These are phyloP conservation scores for Elmis aenea DNA, from an alignment of 2,888 invertebrate species.

Conservation along the genomic window DNA sequence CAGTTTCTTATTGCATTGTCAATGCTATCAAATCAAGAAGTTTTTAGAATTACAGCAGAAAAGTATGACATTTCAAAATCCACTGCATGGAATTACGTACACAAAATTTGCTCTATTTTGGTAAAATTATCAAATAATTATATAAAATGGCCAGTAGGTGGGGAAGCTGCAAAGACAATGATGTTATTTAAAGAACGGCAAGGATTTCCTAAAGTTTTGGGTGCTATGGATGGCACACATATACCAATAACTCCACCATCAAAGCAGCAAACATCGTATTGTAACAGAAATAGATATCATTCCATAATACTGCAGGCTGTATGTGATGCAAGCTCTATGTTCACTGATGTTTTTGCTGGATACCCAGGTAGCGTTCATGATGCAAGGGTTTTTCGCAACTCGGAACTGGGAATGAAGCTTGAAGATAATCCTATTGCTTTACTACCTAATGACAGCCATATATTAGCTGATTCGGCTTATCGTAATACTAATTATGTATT, in stretches of 20 bases:
- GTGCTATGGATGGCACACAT: slow-evolving; percentile 1
- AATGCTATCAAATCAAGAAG: slow-evolving; percentile 8
- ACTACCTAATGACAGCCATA: slow-evolving; percentile 3
- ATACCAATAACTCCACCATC: slow-evolving; percentile 5
- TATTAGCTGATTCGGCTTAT: slow-evolving; percentile 7
- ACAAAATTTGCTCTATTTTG: slow-evolving; percentile 7
- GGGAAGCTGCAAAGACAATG: slow-evolving; percentile 3
- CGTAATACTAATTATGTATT: slow-evolving; percentile 8
- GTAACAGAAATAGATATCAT: slow-evolving; percentile 8
- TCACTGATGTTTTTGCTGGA: neutral
- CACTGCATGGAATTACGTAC: slow-evolving; percentile 6
- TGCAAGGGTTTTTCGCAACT: slow-evolving; percentile 5
- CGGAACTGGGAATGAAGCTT: slow-evolving; percentile 3
- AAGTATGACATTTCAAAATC: slow-evolving; percentile 5
- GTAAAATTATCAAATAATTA: slow-evolving; percentile 1
- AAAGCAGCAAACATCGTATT: slow-evolving; percentile 5
- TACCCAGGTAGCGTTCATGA: slow-evolving; percentile 3
- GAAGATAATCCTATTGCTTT: slow-evolving; percentile 1
- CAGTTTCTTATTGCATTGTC: slow-evolving; percentile 6
- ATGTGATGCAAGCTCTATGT: neutral
- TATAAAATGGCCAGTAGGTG: slow-evolving; percentile 7
- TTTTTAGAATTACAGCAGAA: slow-evolving; percentile 6
- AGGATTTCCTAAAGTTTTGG: slow-evolving; percentile 5
- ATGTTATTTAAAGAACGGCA: slow-evolving; percentile 4
- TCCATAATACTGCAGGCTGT: neutral